These are phyloP conservation scores for Barnardius zonarius DNA, from an alignment of 2,113 vertebrate genomes.

Conservation along the genomic window DNA sequence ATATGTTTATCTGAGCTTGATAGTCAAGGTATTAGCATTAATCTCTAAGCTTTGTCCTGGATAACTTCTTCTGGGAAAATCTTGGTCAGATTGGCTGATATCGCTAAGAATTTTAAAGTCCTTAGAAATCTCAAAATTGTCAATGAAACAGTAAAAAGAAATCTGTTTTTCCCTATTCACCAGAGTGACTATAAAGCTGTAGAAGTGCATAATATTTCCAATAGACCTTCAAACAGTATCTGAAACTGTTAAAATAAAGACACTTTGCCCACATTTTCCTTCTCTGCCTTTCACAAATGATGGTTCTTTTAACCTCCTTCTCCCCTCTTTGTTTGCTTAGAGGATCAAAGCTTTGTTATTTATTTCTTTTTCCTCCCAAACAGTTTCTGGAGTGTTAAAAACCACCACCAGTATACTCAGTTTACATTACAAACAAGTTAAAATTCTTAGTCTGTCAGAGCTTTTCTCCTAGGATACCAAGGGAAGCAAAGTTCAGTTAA, in stretches of 20 bases:
- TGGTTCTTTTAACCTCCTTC: constrained; percentile 46
- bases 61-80: not conserved
- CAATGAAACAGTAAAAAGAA: not conserved
- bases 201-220: not conserved
- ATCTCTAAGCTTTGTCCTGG: not conserved
- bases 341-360: constrained; percentile 61
- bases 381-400: constrained; percentile 53
- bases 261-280: not conserved
- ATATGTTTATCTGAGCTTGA: not conserved
- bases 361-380: constrained; percentile 20
- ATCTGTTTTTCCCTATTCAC: not conserved
- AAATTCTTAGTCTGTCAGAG: constrained; percentile 72
- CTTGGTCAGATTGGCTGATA: not conserved
- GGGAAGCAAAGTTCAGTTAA: constrained; percentile 73
- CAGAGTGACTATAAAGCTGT: not conserved
- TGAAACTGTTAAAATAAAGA: constrained; percentile 38
- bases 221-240: not conserved
- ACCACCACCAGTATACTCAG: constrained; percentile 59
- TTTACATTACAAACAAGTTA: constrained; percentile 75
- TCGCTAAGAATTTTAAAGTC: not conserved
- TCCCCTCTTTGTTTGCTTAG: constrained; percentile 65
- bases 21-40: not conserved
- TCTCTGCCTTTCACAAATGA: constrained; percentile 19
- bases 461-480: constrained; percentile 75
- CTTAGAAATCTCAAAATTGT: not conserved